phyloP scores from a whole-genome alignment of 2,113 vertebrate genomes.

The Leptocoma aspasia region DNA sequence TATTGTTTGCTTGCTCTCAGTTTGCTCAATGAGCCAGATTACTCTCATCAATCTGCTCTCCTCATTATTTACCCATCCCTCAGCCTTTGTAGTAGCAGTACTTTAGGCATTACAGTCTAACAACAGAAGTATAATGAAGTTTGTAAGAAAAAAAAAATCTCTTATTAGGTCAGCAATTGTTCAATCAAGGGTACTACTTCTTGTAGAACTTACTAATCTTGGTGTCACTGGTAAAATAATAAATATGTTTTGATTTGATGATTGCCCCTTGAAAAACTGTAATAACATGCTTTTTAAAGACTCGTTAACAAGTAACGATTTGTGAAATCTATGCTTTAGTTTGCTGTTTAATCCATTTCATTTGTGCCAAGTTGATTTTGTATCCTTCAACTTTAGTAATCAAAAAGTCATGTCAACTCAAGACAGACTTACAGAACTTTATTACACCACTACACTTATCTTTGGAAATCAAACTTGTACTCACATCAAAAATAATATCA shows the following conservation, averaged over 20 bases:
- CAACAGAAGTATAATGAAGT: neutral
- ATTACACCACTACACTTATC: neutral
- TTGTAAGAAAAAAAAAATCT: neutral
- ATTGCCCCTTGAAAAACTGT: neutral
- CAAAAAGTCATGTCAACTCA: neutral
- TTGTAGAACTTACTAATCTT: neutral
- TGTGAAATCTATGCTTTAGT: neutral
- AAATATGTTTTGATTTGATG: neutral
- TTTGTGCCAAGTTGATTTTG: neutral
- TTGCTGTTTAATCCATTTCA: neutral
- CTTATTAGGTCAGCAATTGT: neutral
- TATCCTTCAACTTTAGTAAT: neutral
- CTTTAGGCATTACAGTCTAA: neutral
- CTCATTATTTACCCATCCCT: neutral
- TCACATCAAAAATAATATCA: neutral
- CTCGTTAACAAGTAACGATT: neutral
- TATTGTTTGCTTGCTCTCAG: neutral
- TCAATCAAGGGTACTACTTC: neutral
- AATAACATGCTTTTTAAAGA: neutral
- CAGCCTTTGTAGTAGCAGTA: neutral
- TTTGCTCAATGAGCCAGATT: neutral
- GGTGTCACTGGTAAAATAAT: neutral
- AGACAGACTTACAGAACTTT: neutral
- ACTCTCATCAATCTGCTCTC: neutral
- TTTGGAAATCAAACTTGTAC: conserved; percentile 1